These are phyloP conservation scores for Griposia aprilina DNA, from an alignment of 2,888 invertebrate species.

Conservation along the genomic window DNA sequence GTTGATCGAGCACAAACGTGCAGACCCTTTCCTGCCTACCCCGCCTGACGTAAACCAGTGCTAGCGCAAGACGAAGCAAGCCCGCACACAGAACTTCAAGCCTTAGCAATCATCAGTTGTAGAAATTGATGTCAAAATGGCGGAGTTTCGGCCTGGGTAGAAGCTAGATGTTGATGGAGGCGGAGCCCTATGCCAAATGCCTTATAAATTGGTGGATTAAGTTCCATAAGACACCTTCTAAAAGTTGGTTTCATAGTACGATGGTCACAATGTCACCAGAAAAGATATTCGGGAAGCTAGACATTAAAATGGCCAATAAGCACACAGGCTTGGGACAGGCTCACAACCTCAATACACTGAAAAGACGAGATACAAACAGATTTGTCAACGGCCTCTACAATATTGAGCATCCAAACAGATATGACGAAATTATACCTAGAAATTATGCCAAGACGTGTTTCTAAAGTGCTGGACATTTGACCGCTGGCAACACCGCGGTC, in stretches of 20 bases:
- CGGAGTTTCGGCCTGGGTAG: constrained; percentile 18
- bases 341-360: neutral
- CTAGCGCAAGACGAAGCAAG: constrained; percentile 88
- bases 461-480: constrained; percentile 66
- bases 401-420: constrained; percentile 40
- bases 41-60: constrained; percentile 96
- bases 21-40: constrained; percentile 96
- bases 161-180: constrained; percentile 13
- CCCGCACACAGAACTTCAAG: constrained; percentile 36
- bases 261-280: constrained; percentile 14
- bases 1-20: constrained; percentile 97
- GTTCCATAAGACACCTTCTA: neutral
- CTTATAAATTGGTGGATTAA: constrained; percentile 14
- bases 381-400: constrained; percentile 59
- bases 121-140: constrained; percentile 14
- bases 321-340: neutral
- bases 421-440: constrained; percentile 41
- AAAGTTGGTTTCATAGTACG: neutral
- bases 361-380: constrained; percentile 28
- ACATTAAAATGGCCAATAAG: constrained; percentile 8
- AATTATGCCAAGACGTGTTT: constrained; percentile 58
- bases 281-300: neutral
- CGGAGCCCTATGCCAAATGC: constrained; percentile 34
- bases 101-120: constrained; percentile 19
- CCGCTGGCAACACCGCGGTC: constrained; percentile 58